phyloP scores from a whole-genome alignment of 53 echinoderm and acorn worm genomes.

The Luidia sarsii region DNA sequence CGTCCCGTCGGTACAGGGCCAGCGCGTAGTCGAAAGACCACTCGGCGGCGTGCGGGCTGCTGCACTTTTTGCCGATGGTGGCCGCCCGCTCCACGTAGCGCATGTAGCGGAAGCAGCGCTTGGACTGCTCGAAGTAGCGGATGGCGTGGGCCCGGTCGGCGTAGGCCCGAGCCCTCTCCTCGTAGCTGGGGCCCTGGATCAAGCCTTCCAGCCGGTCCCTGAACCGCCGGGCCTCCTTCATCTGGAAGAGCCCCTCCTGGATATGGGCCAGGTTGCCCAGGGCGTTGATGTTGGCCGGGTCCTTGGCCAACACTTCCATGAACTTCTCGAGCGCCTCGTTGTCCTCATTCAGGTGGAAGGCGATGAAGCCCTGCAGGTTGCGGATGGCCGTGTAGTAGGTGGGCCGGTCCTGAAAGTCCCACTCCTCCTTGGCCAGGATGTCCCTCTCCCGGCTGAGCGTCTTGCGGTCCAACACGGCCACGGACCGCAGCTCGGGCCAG shows the following conservation, averaged over 20 bases:
- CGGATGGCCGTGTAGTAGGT: slow-evolving; percentile 67
- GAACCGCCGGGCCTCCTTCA: slow-evolving; percentile 11
- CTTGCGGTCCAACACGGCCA: slow-evolving; percentile 20
- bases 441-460: slow-evolving; percentile 28
- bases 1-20: slow-evolving; percentile 78
- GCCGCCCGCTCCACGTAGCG: slow-evolving; percentile 70
- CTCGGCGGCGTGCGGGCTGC: slow-evolving; percentile 57
- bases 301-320: slow-evolving; percentile 60
- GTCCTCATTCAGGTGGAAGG: slow-evolving; percentile 57
- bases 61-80: slow-evolving; percentile 63
- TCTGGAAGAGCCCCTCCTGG: not conserved
- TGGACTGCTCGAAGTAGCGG: slow-evolving; percentile 81
- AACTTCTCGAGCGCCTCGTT: slow-evolving; percentile 60
- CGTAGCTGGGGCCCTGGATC: slow-evolving; percentile 37
- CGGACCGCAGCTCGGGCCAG: slow-evolving; percentile 75
- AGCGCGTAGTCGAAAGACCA: slow-evolving; percentile 91
- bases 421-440: slow-evolving; percentile 49
- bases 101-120: slow-evolving; percentile 79
- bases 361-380: slow-evolving; percentile 84
- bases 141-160: slow-evolving; percentile 80
- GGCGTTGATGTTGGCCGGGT: slow-evolving; percentile 74
- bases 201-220: slow-evolving; percentile 18
- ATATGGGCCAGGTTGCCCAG: slow-evolving; percentile 63
- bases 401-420: slow-evolving; percentile 64
- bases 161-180: slow-evolving; percentile 70